Conservation (phyloP, 92 coral and sea anemone species). For the Umimayanthus chanpuru region DNA sequence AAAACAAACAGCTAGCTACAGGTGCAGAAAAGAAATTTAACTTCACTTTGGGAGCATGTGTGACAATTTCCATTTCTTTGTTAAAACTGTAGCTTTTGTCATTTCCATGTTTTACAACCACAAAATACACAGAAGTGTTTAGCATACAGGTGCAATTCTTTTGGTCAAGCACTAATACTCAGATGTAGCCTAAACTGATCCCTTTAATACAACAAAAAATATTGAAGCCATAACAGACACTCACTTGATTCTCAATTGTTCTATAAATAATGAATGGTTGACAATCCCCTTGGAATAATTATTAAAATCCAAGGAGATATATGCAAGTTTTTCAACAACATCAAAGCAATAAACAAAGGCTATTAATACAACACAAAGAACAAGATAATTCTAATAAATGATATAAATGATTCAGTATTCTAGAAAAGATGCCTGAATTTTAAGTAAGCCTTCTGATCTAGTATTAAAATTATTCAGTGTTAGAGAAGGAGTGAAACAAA, state of each 20-base stretch:
- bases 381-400: background rate
- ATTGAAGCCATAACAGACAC: conserved; percentile 7
- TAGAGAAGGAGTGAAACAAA: background rate
- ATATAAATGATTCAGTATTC: conserved; percentile 13
- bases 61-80: background rate
- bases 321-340: background rate
- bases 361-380: conserved; percentile 11
- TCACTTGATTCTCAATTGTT: conserved; percentile 3
- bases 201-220: background rate
- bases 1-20: conserved; percentile 31
- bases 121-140: background rate
- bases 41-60: background rate
- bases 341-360: conserved; percentile 13
- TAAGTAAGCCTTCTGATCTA: background rate
- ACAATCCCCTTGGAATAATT: conserved; percentile 4
- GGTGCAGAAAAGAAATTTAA: conserved; percentile 40
- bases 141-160: background rate
- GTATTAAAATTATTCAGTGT: background rate
- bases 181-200: conserved; percentile 8
- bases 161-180: background rate
- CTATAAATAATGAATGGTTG: conserved; percentile 16
- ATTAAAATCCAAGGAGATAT: background rate
- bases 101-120: background rate
- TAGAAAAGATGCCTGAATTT: conserved; percentile 1
- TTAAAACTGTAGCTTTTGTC: background rate